Percentiles rank a stretch among this genome's conserved stretches.
These are phyloP conservation scores for Heterodera filipjevi DNA, from an alignment of 2,888 invertebrate species.

Conservation along the genomic window DNA sequence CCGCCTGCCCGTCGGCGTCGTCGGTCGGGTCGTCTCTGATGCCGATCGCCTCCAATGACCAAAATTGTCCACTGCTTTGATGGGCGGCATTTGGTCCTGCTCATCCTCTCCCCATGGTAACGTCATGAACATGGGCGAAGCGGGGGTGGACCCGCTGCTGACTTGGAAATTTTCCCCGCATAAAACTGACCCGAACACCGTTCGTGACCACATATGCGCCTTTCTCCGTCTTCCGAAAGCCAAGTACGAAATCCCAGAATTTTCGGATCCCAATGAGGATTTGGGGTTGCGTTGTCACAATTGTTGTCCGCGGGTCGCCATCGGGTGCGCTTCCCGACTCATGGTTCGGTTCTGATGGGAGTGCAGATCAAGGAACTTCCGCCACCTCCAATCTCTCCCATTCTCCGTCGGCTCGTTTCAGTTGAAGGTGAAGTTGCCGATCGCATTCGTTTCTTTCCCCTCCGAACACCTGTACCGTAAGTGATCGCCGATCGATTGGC, in stretches of 20 bases:
- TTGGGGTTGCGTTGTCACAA: neutral
- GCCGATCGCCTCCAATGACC: conserved; percentile 7
- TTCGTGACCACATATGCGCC: neutral
- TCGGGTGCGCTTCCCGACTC: neutral
- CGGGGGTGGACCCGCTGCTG: neutral
- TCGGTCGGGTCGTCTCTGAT: conserved; percentile 14
- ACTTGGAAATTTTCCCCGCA: neutral
- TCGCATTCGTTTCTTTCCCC: neutral
- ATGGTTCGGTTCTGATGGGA: neutral
- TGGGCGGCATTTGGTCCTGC: neutral
- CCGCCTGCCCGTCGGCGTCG: neutral
- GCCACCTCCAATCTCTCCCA: neutral
- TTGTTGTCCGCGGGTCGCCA: neutral
- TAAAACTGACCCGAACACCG: neutral
- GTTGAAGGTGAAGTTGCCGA: neutral
- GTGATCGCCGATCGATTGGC: neutral
- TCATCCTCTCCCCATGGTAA: neutral
- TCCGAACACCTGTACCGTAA: neutral
- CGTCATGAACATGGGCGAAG: neutral
- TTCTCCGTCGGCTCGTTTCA: neutral
- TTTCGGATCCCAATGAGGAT: conserved; percentile 11
- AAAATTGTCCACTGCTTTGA: conserved; percentile 18
- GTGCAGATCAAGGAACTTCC: neutral
- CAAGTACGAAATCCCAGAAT: neutral
- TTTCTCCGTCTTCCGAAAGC: neutral